Base-by-base conservation (phyloP, 1,140 invertebrate genomes). In the Zaprionus lachaisei region DNA sequence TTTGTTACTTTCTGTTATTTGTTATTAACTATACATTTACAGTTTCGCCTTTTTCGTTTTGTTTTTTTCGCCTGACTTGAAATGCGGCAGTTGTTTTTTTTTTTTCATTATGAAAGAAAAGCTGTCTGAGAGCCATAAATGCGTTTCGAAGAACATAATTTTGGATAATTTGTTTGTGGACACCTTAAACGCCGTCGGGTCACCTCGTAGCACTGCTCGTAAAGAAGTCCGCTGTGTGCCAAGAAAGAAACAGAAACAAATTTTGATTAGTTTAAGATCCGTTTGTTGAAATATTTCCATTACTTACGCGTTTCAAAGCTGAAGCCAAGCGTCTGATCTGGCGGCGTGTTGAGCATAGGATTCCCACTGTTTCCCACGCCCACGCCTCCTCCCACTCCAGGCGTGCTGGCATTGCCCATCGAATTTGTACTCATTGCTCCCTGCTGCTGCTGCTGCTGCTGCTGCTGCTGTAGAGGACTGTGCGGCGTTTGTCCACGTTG, bases 271-370 rank as follows among this genome's bases (percentile, higher is more conserved):
- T 34, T 31, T 41, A 2, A 2, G 1, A 6, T 41, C 1, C 9
- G 2, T 58, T 20, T 12, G 24, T 9, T 34, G 11, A n/a, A 22
- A 38, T n/a, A 41, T 3, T 5, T 22, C 4, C 5, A 6, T 14
- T 61, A 38, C 91, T 92, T 61, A 92, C 91, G 79, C 77, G 91
- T 81, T 58, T 93, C 92, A 38, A 93, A 93, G 77, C 77, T 92
- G 28, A 93, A 93, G 73, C 86, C 79, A 37, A 93, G 64, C 71
- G 91, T 90, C 77, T 84, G 86, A 79, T 93, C 92, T 61, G 92
- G 83, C 71, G 91, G 83, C 37, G 91, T 84, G 44, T 92, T 92
- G 55, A 93, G 74, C 71, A 92, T 81, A 11, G 92, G 60, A 77
- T 89, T 84, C 55, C 79, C 74, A 73, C 83, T 77, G 76, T 70